Evolutionary conservation across 2,888 invertebrate genomes (phyloP), one percentile per base, ranked within the genome.

Genomic region (Habrosyne pyritoides): DNA sequence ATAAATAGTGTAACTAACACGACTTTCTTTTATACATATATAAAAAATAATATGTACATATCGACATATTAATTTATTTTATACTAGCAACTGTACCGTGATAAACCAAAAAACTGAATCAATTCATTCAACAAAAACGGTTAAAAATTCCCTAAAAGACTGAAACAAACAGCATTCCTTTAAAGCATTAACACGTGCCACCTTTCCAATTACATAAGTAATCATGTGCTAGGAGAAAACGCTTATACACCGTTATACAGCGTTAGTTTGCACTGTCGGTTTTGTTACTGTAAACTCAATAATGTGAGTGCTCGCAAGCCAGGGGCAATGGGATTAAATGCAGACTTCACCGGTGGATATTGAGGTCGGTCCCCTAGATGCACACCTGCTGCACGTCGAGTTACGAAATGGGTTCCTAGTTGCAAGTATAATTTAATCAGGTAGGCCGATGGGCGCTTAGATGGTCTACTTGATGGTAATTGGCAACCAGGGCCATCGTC

Each of bases 271-370:
- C 21, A 5, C 28, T 14, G 36, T 3, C n/a, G 18, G 33, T 26
- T 22, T 51, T 21, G 46, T 55, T 55, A 14, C 53, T n/a, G 47
- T 33, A 46, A 53, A 56, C 46, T 30, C 57, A 57, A 63, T 60
- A 53, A 54, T 57, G 53, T 60, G 47, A 56, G 53, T 56, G 60
- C 55, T 33, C 8, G n/a, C 33, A 6, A 33, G 33, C 5, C 33
- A 5, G 22, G 42, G 47, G 3, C 48, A 14, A 53, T 46, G 53
- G 30, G 53, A 58, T 54, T 53, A 53, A 55, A 56, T 55, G 54
- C 54, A 46, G 33, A 12, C 33, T 42, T 24, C 21, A 12, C 33
- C 8, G 12, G 30, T n/a, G 36, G 36, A 14, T 36, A 36, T 14
- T 14, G 14, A 24, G 4, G 14, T 14, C 14, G 14, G 42, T n/a